Evolutionary conservation across 2,113 vertebrate species (phyloP), one percentile per base, ranked within the genome.

Genomic region (Urocolius indicus): DNA sequence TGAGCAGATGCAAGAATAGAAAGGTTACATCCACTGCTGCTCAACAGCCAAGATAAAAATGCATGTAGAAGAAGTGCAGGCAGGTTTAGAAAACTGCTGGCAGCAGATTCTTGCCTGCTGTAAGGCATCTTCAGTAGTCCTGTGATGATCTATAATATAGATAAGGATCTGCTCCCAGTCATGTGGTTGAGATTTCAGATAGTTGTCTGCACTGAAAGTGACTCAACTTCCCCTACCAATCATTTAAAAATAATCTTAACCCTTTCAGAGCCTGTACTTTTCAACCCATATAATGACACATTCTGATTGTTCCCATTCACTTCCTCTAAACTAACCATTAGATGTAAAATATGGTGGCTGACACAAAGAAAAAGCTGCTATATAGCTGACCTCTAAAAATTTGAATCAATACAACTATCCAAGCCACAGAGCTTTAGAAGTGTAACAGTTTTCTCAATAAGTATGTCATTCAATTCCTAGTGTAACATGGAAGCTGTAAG

Each of bases 291-390:
- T 29, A 41, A 49, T 59, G 27, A 86, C 6, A 61, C 4, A 0
- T 6, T 1, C 19, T 10, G 21, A 21, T 83, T 30, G 29, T 74
- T 95, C 12, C 73, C 5, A 0, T 74, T 89, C 7, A 3, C 41
- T 76, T 73, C 32, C 27, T 59, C 1, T 5, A 59, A 90, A 74
- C 10, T 16, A 57, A 34, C 46, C 2, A 32, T 78, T 52, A 41
- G 48, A 68, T 43, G 23, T 43, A 74, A 89, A 67, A 74, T 17
- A 12, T 51, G 6, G 41, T 0, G 0, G 41, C n/a, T 2, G 4
- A 62, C n/a, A 38, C 24, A 45, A 88, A 54, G 11, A 34, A 59
- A 24, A 66, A 75, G 13, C 51, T 69, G 9, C n/a, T 78, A 0
- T 82, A 41, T 61, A 2, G 4, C 32, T 79, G 24, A 66, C 61